Conservation (phyloP, 2,113 vertebrate species). For the Cynopterus brachyotis region DNA sequence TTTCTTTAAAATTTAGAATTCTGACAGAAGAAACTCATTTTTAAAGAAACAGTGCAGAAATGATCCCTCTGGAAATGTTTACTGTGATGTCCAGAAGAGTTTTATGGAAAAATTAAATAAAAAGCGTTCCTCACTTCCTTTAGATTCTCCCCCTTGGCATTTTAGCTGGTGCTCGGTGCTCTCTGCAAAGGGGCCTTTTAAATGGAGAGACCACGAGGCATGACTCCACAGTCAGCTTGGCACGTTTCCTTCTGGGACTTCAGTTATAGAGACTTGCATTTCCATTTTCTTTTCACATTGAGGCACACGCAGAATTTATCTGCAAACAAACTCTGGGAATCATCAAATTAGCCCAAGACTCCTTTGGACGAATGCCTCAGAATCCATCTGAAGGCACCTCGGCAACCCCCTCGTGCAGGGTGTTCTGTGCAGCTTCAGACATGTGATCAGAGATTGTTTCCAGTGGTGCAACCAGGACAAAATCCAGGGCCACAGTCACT, state of each 20-base stretch:
- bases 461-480: too few relatives aligned
- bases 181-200: not conserved
- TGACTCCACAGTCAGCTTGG: not conserved
- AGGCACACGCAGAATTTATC: not conserved
- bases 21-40: not conserved
- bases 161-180: not conserved
- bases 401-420: accelerated
- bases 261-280: not conserved
- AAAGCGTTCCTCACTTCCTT: not conserved
- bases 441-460: not conserved
- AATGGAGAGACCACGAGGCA: accelerated
- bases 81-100: not conserved
- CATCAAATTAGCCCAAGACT: not conserved
- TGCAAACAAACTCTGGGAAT: not conserved
- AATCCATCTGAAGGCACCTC: not conserved
- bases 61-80: not conserved
- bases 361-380: not conserved
- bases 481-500: not conserved
- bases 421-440: not conserved
- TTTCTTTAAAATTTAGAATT: not conserved
- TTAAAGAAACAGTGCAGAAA: not conserved
- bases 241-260: not conserved
- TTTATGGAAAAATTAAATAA: not conserved
- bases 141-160: not conserved
- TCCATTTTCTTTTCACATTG: not conserved